Percentiles rank a stretch among this genome's conserved stretches.
phyloP scores from a whole-genome alignment of 1,140 invertebrate genomes.

The Listronotus oregonensis region DNA sequence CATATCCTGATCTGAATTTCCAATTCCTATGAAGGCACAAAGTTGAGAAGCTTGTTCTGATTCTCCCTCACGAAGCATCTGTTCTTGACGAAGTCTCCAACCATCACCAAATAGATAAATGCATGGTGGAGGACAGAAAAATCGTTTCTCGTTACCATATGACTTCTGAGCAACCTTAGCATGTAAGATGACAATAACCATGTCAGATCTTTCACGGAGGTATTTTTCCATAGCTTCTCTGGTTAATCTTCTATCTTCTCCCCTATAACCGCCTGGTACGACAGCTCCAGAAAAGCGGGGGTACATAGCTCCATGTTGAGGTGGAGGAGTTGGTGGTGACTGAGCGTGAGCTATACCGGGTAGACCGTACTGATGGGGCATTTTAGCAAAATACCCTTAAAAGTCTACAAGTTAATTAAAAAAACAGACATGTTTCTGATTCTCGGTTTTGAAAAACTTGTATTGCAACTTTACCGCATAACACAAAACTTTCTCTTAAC shows the following conservation, averaged over 20 bases:
- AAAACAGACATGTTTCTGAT: too few relatives aligned
- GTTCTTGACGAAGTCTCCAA: slow-evolving; percentile 92
- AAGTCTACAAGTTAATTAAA: not conserved
- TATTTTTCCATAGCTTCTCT: slow-evolving; percentile 97
- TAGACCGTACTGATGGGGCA: slow-evolving; percentile 78
- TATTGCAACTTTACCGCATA: too few relatives aligned
- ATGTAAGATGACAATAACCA: slow-evolving; percentile 96
- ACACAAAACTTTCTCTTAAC: slow-evolving; percentile 7
- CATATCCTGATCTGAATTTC: slow-evolving; percentile 98
- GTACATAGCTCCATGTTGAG: slow-evolving; percentile 63
- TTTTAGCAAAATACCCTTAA: slow-evolving; percentile 56
- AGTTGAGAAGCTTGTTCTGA: slow-evolving; percentile 88
- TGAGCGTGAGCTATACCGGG: slow-evolving; percentile 71
- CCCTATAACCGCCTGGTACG: slow-evolving; percentile 68
- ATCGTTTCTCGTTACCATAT: slow-evolving; percentile 99
- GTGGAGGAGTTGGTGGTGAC: slow-evolving; percentile 75
- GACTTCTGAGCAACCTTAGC: slow-evolving; percentile 99
- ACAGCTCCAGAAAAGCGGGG: slow-evolving; percentile 59
- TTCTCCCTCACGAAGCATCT: slow-evolving; percentile 86
- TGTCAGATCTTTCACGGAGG: slow-evolving; percentile 90
- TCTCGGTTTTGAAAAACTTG: too few relatives aligned
- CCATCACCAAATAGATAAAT: slow-evolving; percentile 98
- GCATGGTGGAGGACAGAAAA: slow-evolving; percentile 99
- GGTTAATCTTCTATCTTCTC: slow-evolving; percentile 83
- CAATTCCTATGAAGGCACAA: slow-evolving; percentile 98